Evolutionary conservation across 2,113 vertebrate species (phyloP).

Genomic region (Otus sunia): DNA sequence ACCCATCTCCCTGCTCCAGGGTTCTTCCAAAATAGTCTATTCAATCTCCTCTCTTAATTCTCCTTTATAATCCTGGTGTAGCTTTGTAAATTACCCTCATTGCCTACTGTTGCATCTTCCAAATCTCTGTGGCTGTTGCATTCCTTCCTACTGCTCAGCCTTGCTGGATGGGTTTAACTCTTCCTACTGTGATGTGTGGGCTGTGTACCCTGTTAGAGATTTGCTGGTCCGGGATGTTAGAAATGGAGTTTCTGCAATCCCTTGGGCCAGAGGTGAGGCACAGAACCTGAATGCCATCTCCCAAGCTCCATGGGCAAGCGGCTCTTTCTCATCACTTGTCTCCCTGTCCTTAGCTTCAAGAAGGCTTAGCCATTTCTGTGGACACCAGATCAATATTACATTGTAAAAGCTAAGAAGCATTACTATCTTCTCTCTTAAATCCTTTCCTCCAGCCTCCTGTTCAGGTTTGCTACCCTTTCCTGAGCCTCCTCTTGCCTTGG

Average conservation of each 20-base stretch:
- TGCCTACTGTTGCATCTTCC: background rate
- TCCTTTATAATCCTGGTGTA: background rate
- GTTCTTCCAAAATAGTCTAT: background rate
- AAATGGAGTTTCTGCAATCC: background rate
- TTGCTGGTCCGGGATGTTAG: background rate
- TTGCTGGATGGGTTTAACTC: background rate
- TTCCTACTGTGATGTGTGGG: background rate
- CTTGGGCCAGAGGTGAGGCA: background rate
- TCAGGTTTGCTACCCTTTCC: background rate
- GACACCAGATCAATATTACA: background rate
- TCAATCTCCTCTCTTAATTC: background rate
- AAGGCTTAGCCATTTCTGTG: background rate
- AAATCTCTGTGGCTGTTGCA: background rate
- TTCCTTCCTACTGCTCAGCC: background rate
- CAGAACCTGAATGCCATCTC: background rate
- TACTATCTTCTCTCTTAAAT: background rate
- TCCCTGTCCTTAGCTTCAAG: background rate
- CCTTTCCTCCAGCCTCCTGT: background rate
- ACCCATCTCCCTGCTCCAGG: background rate
- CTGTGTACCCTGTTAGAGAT: background rate
- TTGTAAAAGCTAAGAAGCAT: background rate
- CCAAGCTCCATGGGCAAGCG: accelerated
- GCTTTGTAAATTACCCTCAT: background rate
- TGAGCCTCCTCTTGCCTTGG: background rate
- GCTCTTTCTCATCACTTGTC: background rate